A percentile compares a stretch with the other conserved stretches of the same genome.
These are phyloP conservation scores for Rhinogobio ventralis DNA, from an alignment of 2,797 vertebrate species.

Conservation along the genomic window DNA sequence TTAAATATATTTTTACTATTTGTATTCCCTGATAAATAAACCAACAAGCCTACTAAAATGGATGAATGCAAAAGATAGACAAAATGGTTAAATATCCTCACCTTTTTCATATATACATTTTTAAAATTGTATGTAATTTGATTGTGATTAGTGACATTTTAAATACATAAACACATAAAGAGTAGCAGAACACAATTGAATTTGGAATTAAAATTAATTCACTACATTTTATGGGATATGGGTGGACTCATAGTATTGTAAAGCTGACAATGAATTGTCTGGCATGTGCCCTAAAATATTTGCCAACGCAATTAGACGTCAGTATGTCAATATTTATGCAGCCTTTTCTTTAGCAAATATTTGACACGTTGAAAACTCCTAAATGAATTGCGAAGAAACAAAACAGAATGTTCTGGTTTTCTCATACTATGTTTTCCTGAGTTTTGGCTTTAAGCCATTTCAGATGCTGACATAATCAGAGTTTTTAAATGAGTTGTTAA, in stretches of 20 bases:
- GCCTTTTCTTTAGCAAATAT: slow-evolving; percentile 58
- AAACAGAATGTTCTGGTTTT: slow-evolving; percentile 27
- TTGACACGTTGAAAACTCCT: slow-evolving; percentile 35
- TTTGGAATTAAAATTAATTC: not conserved
- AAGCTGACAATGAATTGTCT: not conserved
- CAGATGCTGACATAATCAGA: not conserved
- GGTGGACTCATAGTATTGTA: slow-evolving; percentile 18
- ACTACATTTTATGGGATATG: not conserved
- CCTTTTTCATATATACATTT: not conserved
- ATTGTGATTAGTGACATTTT: slow-evolving; percentile 4
- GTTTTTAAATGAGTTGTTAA: too few relatives aligned
- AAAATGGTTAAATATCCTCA: not conserved
- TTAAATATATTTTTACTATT: not conserved
- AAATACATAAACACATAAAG: not conserved
- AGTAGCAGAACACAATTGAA: not conserved
- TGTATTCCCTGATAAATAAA: not conserved
- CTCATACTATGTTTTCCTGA: not conserved
- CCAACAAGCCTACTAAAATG: not conserved
- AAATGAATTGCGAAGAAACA: slow-evolving; percentile 28
- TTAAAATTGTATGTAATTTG: not conserved
- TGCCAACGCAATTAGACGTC: slow-evolving; percentile 33
- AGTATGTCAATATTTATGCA: slow-evolving; percentile 48
- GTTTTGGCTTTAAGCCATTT: not conserved
- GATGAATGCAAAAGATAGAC: not conserved
- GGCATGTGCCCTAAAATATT: not conserved